Evolutionary conservation across 2,797 vertebrate genomes (phyloP), one percentile per base, ranked within the genome.

Genomic region (Hoplostethus atlanticus): DNA sequence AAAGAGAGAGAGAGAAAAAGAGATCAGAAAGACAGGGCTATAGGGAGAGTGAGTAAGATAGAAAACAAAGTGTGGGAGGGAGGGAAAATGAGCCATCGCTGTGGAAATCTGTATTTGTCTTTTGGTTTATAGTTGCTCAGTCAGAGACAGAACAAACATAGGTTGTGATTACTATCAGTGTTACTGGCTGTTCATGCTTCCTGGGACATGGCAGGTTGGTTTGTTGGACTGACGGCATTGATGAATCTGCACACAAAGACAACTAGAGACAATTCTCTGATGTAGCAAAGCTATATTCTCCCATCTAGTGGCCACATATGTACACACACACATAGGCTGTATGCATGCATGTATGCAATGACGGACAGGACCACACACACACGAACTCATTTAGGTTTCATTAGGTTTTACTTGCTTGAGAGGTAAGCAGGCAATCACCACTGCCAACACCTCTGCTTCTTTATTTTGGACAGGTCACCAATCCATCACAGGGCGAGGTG

Each of bases 281-380:
- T 54, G 50, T 38, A 67, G 62, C 58, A 46, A 86, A 84, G 90
- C 80, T 83, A 78, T 73, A 87, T 84, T 90, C 85, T 91, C 83
- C 91, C 93, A 90, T 87, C 91, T 94, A 93, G 92, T 93, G 92
- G 93, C 65, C 90, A 89, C 74, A 83, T 63, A 54, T 81, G 67
- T 57, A 70, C 10, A 79, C 60, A 70, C 77, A 74, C 51, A 21
- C 55, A 55, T 44, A 30, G 2, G 3, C 28, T 28, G 28, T 28
- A 28, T 28, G 28, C 57, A 50, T 69, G 62, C 52, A 53, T 28
- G 36, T 10, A 44, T 31, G 13, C 51, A 48, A 21, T n/a, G 2
- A 62, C 4, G 5, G 34, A 13, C 31, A 44, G 52, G 73, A 50
- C 31, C 13, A 36, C 52, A 31, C 36, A 15, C 58, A 66, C 53